These are phyloP conservation scores for Rattus rattus DNA, from an alignment of 2,113 vertebrate species.

Conservation along the genomic window DNA sequence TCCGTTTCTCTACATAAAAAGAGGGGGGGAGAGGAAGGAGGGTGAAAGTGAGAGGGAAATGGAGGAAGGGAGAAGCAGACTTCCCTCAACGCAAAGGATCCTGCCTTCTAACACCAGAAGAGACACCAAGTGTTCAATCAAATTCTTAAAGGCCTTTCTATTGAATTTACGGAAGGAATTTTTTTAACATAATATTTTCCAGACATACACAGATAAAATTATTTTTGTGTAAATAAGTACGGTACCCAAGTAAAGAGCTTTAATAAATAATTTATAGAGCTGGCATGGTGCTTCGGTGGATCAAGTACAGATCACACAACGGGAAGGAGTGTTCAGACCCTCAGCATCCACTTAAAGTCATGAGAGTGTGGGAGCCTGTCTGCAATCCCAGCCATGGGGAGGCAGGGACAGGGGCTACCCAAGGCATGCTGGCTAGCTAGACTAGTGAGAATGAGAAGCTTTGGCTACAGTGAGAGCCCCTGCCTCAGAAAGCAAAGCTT, in stretches of 20 bases:
- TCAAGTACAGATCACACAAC: not conserved
- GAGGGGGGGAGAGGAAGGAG: not conserved
- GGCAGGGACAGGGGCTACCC: not conserved
- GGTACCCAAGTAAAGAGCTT: not conserved
- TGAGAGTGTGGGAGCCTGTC: not conserved
- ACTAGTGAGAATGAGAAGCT: not conserved
- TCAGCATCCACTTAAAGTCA: not conserved
- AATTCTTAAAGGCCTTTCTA: not conserved
- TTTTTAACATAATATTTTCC: slow-evolving; percentile 52
- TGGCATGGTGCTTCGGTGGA: not conserved
- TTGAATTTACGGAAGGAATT: slow-evolving; percentile 31
- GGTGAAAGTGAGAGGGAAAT: not conserved
- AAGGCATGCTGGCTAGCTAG: not conserved
- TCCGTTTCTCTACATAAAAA: not conserved
- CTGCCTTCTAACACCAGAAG: not conserved
- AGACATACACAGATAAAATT: slow-evolving; percentile 24
- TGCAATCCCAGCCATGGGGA: not conserved
- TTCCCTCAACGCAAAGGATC: too few relatives aligned
- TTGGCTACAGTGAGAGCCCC: not conserved
- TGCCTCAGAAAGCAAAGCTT: not conserved
- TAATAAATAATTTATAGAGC: slow-evolving; percentile 22
- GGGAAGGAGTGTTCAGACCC: not conserved
- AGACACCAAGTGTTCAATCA: not conserved
- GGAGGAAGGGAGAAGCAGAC: not conserved
- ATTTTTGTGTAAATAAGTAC: slow-evolving; percentile 48